Evolutionary conservation across 2,797 vertebrate species (phyloP), one percentile per base, ranked within the genome.

Genomic region (Sparidentex hasta): DNA sequence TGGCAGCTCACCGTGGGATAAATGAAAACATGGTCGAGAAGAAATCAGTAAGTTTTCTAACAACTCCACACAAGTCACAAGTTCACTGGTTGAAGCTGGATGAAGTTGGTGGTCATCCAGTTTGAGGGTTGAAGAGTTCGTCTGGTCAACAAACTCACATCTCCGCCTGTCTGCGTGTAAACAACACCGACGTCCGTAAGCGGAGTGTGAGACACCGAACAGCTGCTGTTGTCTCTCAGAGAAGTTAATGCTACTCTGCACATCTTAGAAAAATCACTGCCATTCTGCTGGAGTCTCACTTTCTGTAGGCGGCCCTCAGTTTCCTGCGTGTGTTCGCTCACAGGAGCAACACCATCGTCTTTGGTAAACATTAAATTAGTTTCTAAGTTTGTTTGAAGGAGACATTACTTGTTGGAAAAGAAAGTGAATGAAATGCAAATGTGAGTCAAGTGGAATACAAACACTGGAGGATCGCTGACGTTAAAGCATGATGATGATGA

Each of bases 181-280:
- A 71, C 51, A 78, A 55, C 80, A 6, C 25, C 46, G 44, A 52
- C 52, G 23, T 8, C 33, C 29, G 16, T 6, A 65, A 87, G 73
- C 13, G 17, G 13, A 71, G 21, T 33, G 41, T 13, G 27, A 52
- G 69, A 79, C 76, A 27, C 18, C 2, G 50, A 78, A 23, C 65
- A 68, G 55, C 52, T 69, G 78, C 67, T 55, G 38, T 18, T 65
- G 66, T 80, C 82, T 25, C 44, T 74, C 43, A 57, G 14, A 21
- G 17, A 54, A n/a, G 57, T 52, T 71, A 44, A 38, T 69, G 66
- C 63, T 58, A 54, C 58, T 79, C 65, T 8, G 17, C 20, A 7
- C 62, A 7, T 80, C 69, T 16, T 11, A 38, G 33, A 17, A 7
- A 43, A 43, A 76, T 55, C 50, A 48, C 61, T 1, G 3, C 12